Percentiles rank a stretch among this genome's conserved stretches.
Evolutionary conservation across 2,113 vertebrate genomes (phyloP).

Genomic region (Menidia beryllina): DNA sequence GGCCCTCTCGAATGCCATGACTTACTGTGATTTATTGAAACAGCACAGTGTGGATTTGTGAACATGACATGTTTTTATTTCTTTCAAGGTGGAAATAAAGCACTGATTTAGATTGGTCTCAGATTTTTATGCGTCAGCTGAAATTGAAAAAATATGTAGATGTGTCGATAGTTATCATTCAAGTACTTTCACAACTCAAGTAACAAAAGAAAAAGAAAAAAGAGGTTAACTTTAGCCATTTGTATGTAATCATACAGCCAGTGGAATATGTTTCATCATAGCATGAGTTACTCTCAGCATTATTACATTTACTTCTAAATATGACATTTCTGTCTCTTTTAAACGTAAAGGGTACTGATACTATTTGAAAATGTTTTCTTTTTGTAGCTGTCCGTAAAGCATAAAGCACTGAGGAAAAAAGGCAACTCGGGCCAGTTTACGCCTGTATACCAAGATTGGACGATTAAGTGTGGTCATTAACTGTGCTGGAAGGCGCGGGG

Average conservation of each 20-base stretch:
- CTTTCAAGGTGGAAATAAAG: constrained; percentile 11
- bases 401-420: constrained; percentile 26
- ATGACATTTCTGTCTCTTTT: constrained; percentile 25
- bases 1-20: constrained; percentile 9
- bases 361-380: constrained; percentile 5
- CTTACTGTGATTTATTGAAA: constrained; percentile 47
- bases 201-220: no score
- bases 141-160: not conserved
- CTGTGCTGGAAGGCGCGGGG: constrained; percentile 62
- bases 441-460: constrained; percentile 44
- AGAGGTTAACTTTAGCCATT: constrained; percentile 13
- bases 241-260: constrained; percentile 10
- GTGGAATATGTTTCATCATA: constrained; percentile 13
- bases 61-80: constrained; percentile 41
- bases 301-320: constrained; percentile 28
- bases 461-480: constrained; percentile 75
- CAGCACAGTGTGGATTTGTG: constrained; percentile 37
- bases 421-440: constrained; percentile 38
- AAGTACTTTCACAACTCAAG: constrained; percentile 5
- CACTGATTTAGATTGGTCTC: not conserved
- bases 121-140: not conserved
- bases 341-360: constrained; percentile 14
- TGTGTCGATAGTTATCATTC: not conserved
- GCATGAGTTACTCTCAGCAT: constrained; percentile 34
- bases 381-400: constrained; percentile 14